phyloP scores from a whole-genome alignment of 1,140 invertebrate genomes.

The Wiebesia pumilae region DNA sequence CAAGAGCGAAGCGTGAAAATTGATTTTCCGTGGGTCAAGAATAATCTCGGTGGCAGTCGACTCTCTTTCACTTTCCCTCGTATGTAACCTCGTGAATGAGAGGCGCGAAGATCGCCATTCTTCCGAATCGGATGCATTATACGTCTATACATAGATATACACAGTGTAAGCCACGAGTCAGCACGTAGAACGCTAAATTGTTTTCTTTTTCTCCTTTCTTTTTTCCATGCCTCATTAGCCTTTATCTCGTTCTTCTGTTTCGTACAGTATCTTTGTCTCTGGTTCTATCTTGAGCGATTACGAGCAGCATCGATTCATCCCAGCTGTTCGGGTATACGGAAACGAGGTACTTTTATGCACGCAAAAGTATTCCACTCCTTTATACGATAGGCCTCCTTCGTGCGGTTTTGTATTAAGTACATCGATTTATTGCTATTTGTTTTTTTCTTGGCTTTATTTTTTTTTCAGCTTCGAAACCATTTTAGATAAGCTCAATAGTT shows the following conservation, averaged over 20 bases:
- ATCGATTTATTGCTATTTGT: not conserved
- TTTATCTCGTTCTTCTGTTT: constrained; percentile 19
- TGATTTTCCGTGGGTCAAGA: constrained; percentile 37
- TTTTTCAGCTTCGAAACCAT: not conserved
- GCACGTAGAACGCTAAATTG: not conserved
- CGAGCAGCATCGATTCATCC: not conserved
- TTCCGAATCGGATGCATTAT: constrained; percentile 30
- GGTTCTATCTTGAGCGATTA: not conserved
- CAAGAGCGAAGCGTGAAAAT: constrained; percentile 37
- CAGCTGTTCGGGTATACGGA: not conserved
- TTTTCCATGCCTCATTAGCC: not conserved
- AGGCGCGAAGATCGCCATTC: constrained; percentile 11
- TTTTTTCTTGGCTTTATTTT: not conserved
- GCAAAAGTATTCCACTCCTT: not conserved
- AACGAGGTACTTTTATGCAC: not conserved
- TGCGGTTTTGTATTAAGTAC: too few relatives aligned
- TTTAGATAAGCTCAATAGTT: too few relatives aligned
- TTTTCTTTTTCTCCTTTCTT: not conserved
- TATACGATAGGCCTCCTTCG: not conserved
- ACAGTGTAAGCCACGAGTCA: not conserved
- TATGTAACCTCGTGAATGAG: not conserved
- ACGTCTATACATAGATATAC: not conserved
- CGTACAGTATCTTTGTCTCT: not conserved
- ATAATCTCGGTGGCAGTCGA: constrained; percentile 29
- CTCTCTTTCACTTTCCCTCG: constrained; percentile 29